phyloP scores from a whole-genome alignment of 2,797 vertebrate species.

The Leptatherina wallacei region DNA sequence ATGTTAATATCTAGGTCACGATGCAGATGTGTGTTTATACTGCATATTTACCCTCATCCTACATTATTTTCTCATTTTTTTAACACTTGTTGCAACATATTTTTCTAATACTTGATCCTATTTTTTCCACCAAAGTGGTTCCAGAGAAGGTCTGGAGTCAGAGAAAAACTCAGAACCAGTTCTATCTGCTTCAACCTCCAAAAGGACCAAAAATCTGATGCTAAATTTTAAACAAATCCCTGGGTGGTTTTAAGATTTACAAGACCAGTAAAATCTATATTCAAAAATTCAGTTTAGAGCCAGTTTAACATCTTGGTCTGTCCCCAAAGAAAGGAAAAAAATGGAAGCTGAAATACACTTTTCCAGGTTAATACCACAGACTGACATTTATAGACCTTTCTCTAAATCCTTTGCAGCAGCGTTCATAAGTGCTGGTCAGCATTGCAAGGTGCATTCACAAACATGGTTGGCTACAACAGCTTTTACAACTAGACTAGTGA shows the following conservation, averaged over 20 bases:
- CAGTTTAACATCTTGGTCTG: background rate
- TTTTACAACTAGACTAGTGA: background rate
- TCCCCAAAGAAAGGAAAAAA: too few relatives aligned
- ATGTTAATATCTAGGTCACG: background rate
- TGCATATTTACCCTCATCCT: background rate
- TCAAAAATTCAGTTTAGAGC: background rate
- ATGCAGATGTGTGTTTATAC: background rate
- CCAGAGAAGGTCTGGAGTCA: background rate
- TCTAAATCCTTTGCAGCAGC: background rate
- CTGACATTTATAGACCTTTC: too few relatives aligned
- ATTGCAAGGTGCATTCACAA: background rate
- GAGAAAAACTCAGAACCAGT: background rate
- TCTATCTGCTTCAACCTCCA: background rate
- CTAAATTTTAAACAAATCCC: too few relatives aligned
- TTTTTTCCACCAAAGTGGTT: background rate
- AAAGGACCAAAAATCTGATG: background rate
- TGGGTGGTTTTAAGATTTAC: background rate
- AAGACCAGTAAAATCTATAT: background rate
- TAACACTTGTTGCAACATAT: too few relatives aligned
- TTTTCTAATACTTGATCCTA: background rate
- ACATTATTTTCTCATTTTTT: too few relatives aligned
- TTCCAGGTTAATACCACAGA: too few relatives aligned
- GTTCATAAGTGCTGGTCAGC: background rate
- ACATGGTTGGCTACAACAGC: background rate
- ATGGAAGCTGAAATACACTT: too few relatives aligned